Percentiles rank a stretch among this genome's conserved stretches.
Evolutionary conservation across 2,113 vertebrate genomes (phyloP).

Genomic region (Nannospalax galili): DNA sequence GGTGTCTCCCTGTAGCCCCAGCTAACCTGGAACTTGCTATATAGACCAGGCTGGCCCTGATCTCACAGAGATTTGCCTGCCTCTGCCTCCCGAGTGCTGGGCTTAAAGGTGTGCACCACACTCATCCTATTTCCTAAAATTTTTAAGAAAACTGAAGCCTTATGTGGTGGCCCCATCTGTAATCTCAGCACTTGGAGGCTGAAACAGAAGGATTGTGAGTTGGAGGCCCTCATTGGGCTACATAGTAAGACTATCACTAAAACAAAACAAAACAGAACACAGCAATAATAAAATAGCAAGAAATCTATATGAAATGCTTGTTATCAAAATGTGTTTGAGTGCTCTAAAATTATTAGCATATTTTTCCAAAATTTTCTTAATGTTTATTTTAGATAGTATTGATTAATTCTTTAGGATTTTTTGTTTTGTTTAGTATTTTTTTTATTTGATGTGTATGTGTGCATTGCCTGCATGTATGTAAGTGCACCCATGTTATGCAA

Average conservation of each 20-base stretch:
- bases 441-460: no score
- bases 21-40: no score
- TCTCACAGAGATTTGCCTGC: no score
- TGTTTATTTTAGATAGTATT: constrained; percentile 46
- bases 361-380: constrained; percentile 28
- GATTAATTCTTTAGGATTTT: background rate
- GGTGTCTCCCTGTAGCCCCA: no score
- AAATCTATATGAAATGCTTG: background rate
- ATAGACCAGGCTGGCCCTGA: no score
- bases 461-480: no score
- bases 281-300: background rate
- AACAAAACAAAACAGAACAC: background rate
- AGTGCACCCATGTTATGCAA: no score
- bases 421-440: no score
- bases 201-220: background rate
- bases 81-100: no score
- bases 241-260: background rate
- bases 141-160: background rate
- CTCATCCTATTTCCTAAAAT: no score
- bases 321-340: constrained; percentile 31
- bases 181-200: background rate
- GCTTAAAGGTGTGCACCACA: no score
- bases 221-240: background rate
- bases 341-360: constrained; percentile 6
- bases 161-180: background rate